Conservation (phyloP, 2,888 invertebrate species). For the Nebria salina region DNA sequence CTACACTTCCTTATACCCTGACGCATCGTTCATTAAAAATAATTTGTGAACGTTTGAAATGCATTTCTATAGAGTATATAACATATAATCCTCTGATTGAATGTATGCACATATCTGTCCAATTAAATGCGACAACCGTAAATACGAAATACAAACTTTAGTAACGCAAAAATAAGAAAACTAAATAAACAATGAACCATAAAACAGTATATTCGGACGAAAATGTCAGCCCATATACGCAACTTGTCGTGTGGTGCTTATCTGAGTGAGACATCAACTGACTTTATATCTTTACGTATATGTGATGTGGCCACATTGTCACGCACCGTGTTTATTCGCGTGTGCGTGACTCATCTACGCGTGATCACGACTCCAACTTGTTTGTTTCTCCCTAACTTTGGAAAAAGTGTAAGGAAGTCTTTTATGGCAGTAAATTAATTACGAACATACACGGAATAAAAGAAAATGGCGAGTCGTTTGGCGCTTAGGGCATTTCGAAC, state of each 20-base stretch:
- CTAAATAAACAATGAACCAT: constrained; percentile 1
- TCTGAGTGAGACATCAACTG: neutral
- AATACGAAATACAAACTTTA: neutral
- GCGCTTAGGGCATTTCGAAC: too few species aligned
- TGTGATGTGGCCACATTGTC: neutral
- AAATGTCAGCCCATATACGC: constrained; percentile 1
- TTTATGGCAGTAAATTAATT: neutral
- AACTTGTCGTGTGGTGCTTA: neutral
- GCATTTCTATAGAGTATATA: neutral
- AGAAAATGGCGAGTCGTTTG: neutral
- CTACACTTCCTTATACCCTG: neutral
- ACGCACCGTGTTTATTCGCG: neutral
- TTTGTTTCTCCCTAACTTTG: constrained; percentile 1
- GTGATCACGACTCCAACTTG: neutral
- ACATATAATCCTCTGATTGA: neutral
- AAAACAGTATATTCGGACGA: neutral
- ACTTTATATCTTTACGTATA: constrained; percentile 1
- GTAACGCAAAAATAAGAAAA: neutral
- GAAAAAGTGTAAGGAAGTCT: neutral
- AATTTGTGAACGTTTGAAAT: neutral
- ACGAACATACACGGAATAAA: neutral
- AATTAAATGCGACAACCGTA: neutral
- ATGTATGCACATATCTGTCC: neutral
- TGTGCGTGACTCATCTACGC: neutral
- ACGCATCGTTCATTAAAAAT: neutral